A percentile compares a stretch with the other conserved stretches of the same genome.
Conservation (phyloP, 2,888 invertebrate species). For the Coronaproctus castanopsis region DNA sequence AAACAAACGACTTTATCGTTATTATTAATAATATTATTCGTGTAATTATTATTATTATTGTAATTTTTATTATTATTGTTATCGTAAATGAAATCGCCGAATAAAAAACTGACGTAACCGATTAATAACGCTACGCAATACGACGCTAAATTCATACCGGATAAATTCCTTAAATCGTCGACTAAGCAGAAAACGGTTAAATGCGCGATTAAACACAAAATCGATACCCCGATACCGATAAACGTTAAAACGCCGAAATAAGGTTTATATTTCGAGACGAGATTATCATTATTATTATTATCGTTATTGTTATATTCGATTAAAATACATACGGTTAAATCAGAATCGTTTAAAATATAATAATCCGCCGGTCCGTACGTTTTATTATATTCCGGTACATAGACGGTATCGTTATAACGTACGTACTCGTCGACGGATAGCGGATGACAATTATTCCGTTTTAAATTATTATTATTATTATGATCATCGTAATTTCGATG, state of each 20-base stretch:
- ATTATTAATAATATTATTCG: no score
- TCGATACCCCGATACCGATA: slow-evolving; percentile 29
- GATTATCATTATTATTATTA: not conserved
- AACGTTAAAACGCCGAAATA: slow-evolving; percentile 24
- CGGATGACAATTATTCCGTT: not conserved
- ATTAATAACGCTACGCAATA: slow-evolving; percentile 29
- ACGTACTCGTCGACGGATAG: slow-evolving; percentile 22
- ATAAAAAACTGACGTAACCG: slow-evolving; percentile 30
- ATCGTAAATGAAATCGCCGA: slow-evolving; percentile 20
- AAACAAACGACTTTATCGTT: slow-evolving; percentile 25
- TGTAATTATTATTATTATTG: no score
- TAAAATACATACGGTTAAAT: not conserved
- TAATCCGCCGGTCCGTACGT: slow-evolving; percentile 24
- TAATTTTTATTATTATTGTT: no score
- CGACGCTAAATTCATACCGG: slow-evolving; percentile 33
- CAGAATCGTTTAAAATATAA: not conserved
- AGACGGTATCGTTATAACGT: slow-evolving; percentile 24
- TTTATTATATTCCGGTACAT: slow-evolving; percentile 24
- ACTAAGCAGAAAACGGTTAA: slow-evolving; percentile 29
- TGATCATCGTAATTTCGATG: not conserved
- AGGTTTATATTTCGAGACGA: not conserved
- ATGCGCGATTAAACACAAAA: slow-evolving; percentile 29
- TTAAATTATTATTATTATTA: not conserved
- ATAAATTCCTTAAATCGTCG: slow-evolving; percentile 30
- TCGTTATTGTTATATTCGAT: not conserved